phyloP scores from a whole-genome alignment of 2,113 vertebrate species.

The Salvelinus sp. region DNA sequence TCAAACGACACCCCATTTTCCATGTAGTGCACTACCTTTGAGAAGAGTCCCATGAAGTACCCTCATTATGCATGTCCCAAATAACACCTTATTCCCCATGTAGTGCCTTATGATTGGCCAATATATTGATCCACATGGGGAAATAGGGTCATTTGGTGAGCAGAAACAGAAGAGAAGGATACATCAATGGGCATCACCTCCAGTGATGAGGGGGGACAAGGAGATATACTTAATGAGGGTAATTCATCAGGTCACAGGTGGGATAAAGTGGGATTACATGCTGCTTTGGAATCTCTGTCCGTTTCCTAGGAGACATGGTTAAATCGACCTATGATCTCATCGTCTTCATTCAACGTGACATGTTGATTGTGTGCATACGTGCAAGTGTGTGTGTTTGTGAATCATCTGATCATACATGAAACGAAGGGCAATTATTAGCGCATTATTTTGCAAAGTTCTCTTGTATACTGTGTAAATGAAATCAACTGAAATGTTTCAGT shows the following conservation, averaged over 20 bases:
- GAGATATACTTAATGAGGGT: not conserved
- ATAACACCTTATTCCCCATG: no score
- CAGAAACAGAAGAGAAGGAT: not conserved
- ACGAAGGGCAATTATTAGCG: not conserved
- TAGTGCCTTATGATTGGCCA: no score
- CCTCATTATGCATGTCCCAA: no score
- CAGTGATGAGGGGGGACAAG: not conserved
- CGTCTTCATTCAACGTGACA: not conserved
- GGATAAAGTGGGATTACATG: not conserved
- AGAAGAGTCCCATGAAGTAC: no score
- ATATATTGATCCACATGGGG: no score
- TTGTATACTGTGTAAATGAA: constrained; percentile 17
- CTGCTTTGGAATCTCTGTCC: not conserved
- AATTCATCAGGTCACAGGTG: not conserved
- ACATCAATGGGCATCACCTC: not conserved
- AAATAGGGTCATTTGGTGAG: no score
- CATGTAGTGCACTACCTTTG: no score
- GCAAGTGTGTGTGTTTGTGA: not conserved
- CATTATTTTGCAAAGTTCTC: not conserved
- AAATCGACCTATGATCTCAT: not conserved
- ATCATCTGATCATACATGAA: not conserved
- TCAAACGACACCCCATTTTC: no score
- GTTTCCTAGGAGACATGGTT: not conserved
- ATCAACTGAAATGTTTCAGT: constrained; percentile 48
- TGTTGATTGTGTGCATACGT: not conserved